Conservation (phyloP, 1,140 invertebrate species). For the Leptoteleia sp. region DNA sequence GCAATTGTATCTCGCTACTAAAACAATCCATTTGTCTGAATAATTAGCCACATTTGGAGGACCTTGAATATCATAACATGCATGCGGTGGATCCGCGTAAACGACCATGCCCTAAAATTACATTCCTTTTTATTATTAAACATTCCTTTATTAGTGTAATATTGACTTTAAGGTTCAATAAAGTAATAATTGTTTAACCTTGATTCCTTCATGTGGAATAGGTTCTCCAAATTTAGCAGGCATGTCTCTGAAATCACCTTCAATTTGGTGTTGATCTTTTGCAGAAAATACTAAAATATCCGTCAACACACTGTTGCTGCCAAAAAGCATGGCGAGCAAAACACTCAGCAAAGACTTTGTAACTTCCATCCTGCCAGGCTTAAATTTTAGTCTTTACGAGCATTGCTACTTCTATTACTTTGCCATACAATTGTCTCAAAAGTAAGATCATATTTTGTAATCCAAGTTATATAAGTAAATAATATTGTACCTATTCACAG, state of each 20-base stretch:
- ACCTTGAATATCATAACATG: slow-evolving; percentile 83
- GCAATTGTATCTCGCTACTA: slow-evolving; percentile 89
- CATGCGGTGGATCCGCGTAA: slow-evolving; percentile 85
- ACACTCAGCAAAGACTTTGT: slow-evolving; percentile 23
- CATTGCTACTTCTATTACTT: too few species aligned
- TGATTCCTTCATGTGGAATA: slow-evolving; percentile 82
- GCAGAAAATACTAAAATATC: slow-evolving; percentile 80
- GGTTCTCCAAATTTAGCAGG: slow-evolving; percentile 85
- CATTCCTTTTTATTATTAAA: slow-evolving; percentile 23
- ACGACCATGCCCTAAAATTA: slow-evolving; percentile 86
- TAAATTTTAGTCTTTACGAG: too few species aligned
- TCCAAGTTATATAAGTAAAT: too few species aligned
- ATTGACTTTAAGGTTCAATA: neutral
- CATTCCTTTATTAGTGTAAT: too few species aligned
- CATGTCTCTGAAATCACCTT: slow-evolving; percentile 86
- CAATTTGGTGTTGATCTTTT: slow-evolving; percentile 80
- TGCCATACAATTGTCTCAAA: too few species aligned
- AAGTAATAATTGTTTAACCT: slow-evolving; percentile 70
- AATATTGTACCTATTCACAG: too few species aligned
- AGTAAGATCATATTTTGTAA: too few species aligned
- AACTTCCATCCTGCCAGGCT: slow-evolving; percentile 31
- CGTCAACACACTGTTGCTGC: slow-evolving; percentile 69
- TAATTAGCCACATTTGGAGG: slow-evolving; percentile 82
- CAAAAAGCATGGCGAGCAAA: slow-evolving; percentile 37
- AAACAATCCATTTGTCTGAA: slow-evolving; percentile 87